phyloP scores from a whole-genome alignment of 1,140 invertebrate genomes.

The Propsilocerus akamusi region DNA sequence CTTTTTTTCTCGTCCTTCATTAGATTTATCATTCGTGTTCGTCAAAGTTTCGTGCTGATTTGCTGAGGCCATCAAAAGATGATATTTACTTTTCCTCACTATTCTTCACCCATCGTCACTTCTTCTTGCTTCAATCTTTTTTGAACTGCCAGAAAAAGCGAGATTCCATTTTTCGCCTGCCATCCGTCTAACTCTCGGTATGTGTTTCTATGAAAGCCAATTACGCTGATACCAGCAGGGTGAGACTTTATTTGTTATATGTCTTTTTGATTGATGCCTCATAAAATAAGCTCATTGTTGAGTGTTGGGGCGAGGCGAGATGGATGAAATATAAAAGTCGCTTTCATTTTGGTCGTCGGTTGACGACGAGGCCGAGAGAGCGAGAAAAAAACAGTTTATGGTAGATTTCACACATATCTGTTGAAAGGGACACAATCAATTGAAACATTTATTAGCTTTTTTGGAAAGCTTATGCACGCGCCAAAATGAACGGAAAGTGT shows the following conservation, averaged over 20 bases:
- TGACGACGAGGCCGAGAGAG: neutral
- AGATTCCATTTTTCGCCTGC: no score
- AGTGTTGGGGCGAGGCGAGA: neutral
- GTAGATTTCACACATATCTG: constrained; percentile 1
- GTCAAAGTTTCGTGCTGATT: no score
- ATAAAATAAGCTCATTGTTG: neutral
- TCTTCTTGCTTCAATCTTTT: no score
- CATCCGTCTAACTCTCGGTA: no score
- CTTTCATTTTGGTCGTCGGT: neutral
- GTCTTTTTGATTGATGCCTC: constrained; percentile 2
- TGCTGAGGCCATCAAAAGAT: no score
- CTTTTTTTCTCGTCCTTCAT: no score
- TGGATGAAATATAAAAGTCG: neutral
- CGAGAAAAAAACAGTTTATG: neutral
- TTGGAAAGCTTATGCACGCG: neutral
- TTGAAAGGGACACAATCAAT: neutral
- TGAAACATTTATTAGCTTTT: neutral
- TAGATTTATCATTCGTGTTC: no score
- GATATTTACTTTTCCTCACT: no score
- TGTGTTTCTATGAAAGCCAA: constrained; percentile 2
- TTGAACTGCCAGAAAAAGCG: no score
- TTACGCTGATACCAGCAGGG: neutral
- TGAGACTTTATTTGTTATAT: neutral
- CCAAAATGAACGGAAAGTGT: neutral
- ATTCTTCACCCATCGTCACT: no score